A percentile compares a stretch with the other conserved stretches of the same genome.
phyloP scores from a whole-genome alignment of 2,888 invertebrate genomes.

The Pristionchus japonicus region DNA sequence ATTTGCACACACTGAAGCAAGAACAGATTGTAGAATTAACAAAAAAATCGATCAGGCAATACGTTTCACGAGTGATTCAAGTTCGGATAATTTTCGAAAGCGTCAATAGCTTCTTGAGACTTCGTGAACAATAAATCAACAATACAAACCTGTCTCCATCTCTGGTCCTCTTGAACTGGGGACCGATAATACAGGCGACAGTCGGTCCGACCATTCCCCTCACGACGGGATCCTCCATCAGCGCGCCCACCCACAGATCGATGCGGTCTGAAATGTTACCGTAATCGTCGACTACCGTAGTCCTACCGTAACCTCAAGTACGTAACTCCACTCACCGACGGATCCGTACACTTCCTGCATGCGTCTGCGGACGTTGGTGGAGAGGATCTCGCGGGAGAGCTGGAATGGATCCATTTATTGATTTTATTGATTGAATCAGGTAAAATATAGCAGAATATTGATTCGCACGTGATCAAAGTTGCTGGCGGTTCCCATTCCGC shows the following conservation, averaged over 20 bases:
- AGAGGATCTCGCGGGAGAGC: constrained; percentile 69
- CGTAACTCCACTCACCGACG: constrained; percentile 53
- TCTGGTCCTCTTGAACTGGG: constrained; percentile 77
- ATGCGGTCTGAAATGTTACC: constrained; percentile 75
- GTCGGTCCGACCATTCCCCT: constrained; percentile 77
- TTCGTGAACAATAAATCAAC: background rate
- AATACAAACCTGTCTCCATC: constrained; percentile 77
- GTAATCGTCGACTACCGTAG: background rate
- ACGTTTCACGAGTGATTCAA: background rate
- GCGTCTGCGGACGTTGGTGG: constrained; percentile 63
- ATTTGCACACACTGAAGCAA: too few species aligned
- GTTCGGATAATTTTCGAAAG: background rate
- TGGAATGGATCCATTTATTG: too few species aligned
- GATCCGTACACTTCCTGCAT: constrained; percentile 66
- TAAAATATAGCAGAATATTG: constrained; percentile 82
- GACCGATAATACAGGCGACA: constrained; percentile 75
- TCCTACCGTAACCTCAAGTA: background rate
- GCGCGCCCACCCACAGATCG: constrained; percentile 78
- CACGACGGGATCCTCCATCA: constrained; percentile 77
- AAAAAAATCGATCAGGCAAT: too few species aligned
- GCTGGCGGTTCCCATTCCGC: constrained; percentile 85
- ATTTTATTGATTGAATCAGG: constrained; percentile 58
- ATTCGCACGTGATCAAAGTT: constrained; percentile 83
- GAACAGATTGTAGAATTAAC: too few species aligned
- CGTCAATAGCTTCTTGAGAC: background rate